Evolutionary conservation across 2,888 invertebrate genomes (phyloP), one percentile per base, ranked within the genome.

Genomic region (Phaonia tiefii): DNA sequence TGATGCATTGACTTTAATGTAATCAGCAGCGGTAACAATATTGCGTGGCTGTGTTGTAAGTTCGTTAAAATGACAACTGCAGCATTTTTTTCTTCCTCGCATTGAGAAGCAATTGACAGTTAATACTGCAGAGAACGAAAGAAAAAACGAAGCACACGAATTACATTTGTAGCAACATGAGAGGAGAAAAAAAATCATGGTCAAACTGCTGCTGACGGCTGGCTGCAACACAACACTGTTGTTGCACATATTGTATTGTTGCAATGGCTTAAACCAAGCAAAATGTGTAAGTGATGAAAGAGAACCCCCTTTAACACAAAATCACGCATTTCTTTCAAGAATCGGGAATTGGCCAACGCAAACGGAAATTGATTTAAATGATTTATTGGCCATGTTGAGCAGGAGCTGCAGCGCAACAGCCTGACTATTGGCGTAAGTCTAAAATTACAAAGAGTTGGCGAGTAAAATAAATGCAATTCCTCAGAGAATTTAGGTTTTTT

Each of bases 331-430:
- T 70, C 44, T 15, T n/a, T 15, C 66, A 39, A 39, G 66, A 73
- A 66, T 75, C 63, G 42, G 42, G 63, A 42, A 63, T 63, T 13
- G 63, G 2, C 39, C 39, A 71, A 56, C 70, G n/a, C n/a, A 79
- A 85, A 84, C 84, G 84, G 84, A 85, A 85, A 85, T 85, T 85
- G 85, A 85, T 85, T 85, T 84, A 83, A 84, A 85, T 84, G 85
- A 85, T 85, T 85, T 85, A 85, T 85, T 84, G 84, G 80, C 77
- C 83, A 82, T 83, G 71, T 78, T 77, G 74, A 72, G 80, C 51
- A 60, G 20, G 17, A 60, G 60, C 37, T 13, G 2, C n/a, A 74
- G 58, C 77, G 72, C 75, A 77, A 78, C 77, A 81, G 80, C 77
- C 77, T 63, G 44, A 26, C 20, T 60, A 58, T 37, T 63, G 42